Base-by-base conservation (phyloP, 2,888 invertebrate species). In the Lasioglossum villosulum region DNA sequence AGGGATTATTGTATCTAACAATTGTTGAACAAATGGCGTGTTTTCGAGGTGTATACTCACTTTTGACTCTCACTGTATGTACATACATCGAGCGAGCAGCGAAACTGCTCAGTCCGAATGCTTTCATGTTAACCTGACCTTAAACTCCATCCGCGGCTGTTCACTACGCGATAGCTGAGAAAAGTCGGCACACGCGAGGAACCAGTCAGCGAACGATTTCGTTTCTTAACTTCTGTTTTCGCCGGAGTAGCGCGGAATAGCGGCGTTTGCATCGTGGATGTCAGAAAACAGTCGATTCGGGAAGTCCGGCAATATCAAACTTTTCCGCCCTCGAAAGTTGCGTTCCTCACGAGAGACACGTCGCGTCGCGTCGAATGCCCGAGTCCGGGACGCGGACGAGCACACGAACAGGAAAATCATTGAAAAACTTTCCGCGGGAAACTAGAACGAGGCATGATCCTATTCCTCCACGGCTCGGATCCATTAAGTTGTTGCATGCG, bases 61-160 rank as follows among this genome's bases (percentile, higher is more conserved):
- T 37, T 37, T 37, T 37, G 37, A 37, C 37, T 37, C 37, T 37
- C 37, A 37, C 37, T 37, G 19, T 48, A 19, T 6, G 1, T 19
- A 48, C 16, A 4, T 30, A 48, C 10, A 14, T 71, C n/a, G 23
- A n/a, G 5, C 19, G n/a, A 56, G 63, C 75, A 27, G 27, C 27
- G 16, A 30, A 72, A 56, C 45, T 45, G 45, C 12, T 34, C 12
- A 12, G 48, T 75, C 30, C 42, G 23, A 68, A 80, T 42, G 59
- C 2, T 83, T 83, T 79, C 83, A 73, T 83, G 83, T 80, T 74
- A 74, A 63, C 74, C 63, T 83, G 85, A 85, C 85, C 83, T 83
- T 83, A 85, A 85, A 80, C 80, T 79, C 75, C 66, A 27, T 27
- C 59, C 59, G 27, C 59, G 59, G 59, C 1, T 59, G 72, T 34